Evolutionary conservation across 2,113 vertebrate species (phyloP).

Genomic region (Protobothrops mucrosquamatus): DNA sequence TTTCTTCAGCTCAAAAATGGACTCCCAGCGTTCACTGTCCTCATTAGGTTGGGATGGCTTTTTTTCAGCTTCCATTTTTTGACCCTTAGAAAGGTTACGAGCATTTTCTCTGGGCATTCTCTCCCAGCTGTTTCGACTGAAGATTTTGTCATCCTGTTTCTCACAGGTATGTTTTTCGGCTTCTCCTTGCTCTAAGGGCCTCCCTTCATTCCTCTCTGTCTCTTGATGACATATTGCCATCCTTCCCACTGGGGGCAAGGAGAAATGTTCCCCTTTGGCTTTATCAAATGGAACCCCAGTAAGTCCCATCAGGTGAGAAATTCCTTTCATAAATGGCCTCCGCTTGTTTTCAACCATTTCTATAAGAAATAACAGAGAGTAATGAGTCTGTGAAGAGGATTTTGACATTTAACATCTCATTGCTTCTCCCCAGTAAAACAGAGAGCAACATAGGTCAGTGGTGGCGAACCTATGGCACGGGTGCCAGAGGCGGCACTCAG

Average conservation of each 20-base stretch:
- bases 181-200: constrained; percentile 7
- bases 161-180: constrained; percentile 17
- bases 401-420: no score
- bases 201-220: constrained; percentile 40
- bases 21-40: background rate
- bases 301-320: background rate
- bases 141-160: constrained; percentile 12
- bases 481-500: no score
- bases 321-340: background rate
- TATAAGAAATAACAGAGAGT: background rate
- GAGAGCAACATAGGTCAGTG: no score
- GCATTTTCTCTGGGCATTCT: background rate
- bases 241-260: constrained; percentile 50
- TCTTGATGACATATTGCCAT: constrained; percentile 9
- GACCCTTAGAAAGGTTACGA: background rate
- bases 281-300: background rate
- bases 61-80: background rate
- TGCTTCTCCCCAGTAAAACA: background rate
- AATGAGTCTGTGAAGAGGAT: background rate
- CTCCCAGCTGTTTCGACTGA: constrained; percentile 11
- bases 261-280: constrained; percentile 27
- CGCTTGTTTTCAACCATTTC: background rate
- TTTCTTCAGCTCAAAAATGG: background rate
- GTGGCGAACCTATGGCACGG: no score
- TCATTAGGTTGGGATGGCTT: background rate